phyloP scores from a whole-genome alignment of 2,888 invertebrate species.

The Tricholauxania praeusta region DNA sequence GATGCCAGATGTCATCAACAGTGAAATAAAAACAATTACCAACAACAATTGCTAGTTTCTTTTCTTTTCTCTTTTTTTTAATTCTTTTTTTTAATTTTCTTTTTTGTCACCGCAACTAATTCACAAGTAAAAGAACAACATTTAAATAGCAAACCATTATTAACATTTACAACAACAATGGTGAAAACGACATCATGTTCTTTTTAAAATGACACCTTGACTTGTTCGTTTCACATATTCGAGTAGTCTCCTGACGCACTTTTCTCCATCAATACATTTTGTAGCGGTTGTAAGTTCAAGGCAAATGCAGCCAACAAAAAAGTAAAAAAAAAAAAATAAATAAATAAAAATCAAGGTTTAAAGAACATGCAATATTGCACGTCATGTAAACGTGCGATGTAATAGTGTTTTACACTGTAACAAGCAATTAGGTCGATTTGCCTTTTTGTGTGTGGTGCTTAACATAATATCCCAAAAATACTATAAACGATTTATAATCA shows the following conservation, averaged over 20 bases:
- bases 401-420: too few relatives aligned
- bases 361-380: not conserved
- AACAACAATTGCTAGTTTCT: not conserved
- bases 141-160: too few relatives aligned
- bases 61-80: not conserved
- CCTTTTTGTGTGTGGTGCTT: too few relatives aligned
- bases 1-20: constrained; percentile 14
- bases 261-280: not conserved
- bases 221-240: too few relatives aligned
- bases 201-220: not conserved
- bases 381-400: not conserved
- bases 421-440: too few relatives aligned
- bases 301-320: not conserved
- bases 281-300: not conserved
- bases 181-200: not conserved
- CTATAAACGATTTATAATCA: too few relatives aligned
- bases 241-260: not conserved
- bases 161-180: not conserved
- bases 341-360: not conserved
- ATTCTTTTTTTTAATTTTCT: not conserved
- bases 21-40: constrained; percentile 32
- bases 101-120: constrained; percentile 6
- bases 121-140: not conserved
- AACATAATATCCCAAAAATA: too few relatives aligned
- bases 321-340: not conserved